Evolutionary conservation across 2,113 vertebrate species (phyloP).

Genomic region (Halcyon malimbica): DNA sequence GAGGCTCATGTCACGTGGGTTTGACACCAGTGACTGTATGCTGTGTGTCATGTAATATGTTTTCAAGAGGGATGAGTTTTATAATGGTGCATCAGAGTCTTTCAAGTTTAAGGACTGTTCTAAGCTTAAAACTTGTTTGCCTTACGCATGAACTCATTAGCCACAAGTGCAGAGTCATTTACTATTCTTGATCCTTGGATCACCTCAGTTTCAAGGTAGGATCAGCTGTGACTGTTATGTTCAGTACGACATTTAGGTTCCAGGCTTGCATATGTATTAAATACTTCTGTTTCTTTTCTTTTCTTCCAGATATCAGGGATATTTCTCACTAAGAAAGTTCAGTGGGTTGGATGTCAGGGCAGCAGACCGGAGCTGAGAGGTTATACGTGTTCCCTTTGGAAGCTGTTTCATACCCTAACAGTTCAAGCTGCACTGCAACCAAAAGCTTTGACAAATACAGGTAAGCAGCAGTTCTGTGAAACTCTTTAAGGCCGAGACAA

Average conservation of each 20-base stretch:
- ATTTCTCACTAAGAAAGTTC: constrained; percentile 80
- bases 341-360: constrained; percentile 93
- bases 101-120: not conserved
- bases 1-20: not conserved
- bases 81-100: not conserved
- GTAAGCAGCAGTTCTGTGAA: constrained; percentile 53
- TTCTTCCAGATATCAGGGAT: constrained; percentile 88
- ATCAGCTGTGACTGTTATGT: not conserved
- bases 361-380: constrained; percentile 86
- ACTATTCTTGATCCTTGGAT: not conserved
- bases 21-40: not conserved
- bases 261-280: not conserved
- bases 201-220: not conserved
- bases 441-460: constrained; percentile 81
- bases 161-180: not conserved
- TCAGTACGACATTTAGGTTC: not conserved
- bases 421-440: constrained; percentile 81
- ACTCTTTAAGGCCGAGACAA: not conserved
- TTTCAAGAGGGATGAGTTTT: not conserved
- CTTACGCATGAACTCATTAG: not conserved
- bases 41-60: not conserved
- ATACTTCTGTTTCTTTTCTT: not conserved
- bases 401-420: constrained; percentile 88
- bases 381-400: constrained; percentile 94
- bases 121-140: not conserved